These are phyloP conservation scores for Danionella dracula DNA, from an alignment of 2,797 vertebrate species.

Conservation along the genomic window DNA sequence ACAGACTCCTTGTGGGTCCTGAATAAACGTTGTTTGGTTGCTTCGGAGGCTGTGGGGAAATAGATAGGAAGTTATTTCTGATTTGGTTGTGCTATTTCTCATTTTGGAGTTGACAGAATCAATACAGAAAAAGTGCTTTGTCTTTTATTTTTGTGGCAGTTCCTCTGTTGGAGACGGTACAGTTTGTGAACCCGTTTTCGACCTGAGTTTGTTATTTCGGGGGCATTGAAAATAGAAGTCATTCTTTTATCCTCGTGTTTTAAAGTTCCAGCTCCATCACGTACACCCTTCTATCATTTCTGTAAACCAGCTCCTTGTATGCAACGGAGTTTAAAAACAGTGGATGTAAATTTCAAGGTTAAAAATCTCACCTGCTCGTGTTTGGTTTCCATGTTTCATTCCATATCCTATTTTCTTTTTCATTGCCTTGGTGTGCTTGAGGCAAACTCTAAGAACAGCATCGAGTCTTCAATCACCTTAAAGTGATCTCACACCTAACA, in stretches of 20 bases:
- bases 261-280: constrained; percentile 44
- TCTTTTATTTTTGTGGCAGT: constrained; percentile 17
- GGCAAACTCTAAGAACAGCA: constrained; percentile 45
- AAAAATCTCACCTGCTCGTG: constrained; percentile 49
- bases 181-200: constrained; percentile 10
- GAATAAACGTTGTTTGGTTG: constrained; percentile 32
- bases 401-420: constrained; percentile 45
- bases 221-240: constrained; percentile 31
- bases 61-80: constrained; percentile 34
- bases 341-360: constrained; percentile 32
- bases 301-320: constrained; percentile 29
- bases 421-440: constrained; percentile 31
- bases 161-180: constrained; percentile 17
- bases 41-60: constrained; percentile 19
- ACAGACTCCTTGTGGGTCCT: constrained; percentile 23
- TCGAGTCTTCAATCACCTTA: constrained; percentile 52
- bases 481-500: constrained; percentile 49
- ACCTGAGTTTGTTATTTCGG: constrained; percentile 39
- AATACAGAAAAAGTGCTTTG: constrained; percentile 32
- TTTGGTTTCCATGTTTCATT: constrained; percentile 43
- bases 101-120: constrained; percentile 36
- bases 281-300: constrained; percentile 16
- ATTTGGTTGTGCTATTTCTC: constrained; percentile 38
- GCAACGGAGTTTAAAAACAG: constrained; percentile 19
- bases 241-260: constrained; percentile 23